These are phyloP conservation scores for Carcina quercana DNA, from an alignment of 2,888 invertebrate genomes.

Conservation along the genomic window DNA sequence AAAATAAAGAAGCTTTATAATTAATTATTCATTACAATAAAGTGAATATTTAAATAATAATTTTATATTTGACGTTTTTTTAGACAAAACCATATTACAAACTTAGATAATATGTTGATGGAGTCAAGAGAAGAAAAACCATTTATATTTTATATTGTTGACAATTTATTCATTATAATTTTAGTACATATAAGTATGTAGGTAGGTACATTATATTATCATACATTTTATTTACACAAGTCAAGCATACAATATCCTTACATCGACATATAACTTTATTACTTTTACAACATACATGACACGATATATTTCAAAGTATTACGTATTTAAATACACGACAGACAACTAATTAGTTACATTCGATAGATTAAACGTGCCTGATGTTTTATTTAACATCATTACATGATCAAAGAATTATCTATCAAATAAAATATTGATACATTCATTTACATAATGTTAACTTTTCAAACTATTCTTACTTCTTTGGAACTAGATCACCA, in stretches of 20 bases:
- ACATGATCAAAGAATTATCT: slow-evolving; percentile 6
- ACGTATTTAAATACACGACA: slow-evolving; percentile 25
- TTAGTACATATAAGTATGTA: slow-evolving; percentile 56
- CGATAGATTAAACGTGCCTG: slow-evolving; percentile 13
- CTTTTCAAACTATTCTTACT: slow-evolving; percentile 65
- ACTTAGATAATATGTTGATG: too few species aligned
- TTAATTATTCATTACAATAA: too few species aligned
- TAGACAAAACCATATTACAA: too few species aligned
- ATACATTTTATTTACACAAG: slow-evolving; percentile 62
- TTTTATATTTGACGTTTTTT: too few species aligned
- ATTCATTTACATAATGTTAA: slow-evolving; percentile 44
- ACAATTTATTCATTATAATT: slow-evolving; percentile 31
- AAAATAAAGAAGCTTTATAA: too few species aligned
- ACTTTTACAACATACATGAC: slow-evolving; percentile 33
- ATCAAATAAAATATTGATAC: slow-evolving; percentile 20
- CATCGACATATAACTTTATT: slow-evolving; percentile 24
- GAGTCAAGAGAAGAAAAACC: too few species aligned
- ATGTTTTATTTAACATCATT: slow-evolving; percentile 13
- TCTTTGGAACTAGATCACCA: slow-evolving; percentile 74
- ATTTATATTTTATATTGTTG: too few species aligned
- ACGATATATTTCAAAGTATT: slow-evolving; percentile 34
- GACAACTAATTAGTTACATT: slow-evolving; percentile 10
- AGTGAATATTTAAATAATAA: too few species aligned
- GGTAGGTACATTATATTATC: slow-evolving; percentile 50
- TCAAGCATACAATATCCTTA: slow-evolving; percentile 23